Evolutionary conservation across 1,140 invertebrate species (phyloP).

Genomic region (Chelonus insularis): DNA sequence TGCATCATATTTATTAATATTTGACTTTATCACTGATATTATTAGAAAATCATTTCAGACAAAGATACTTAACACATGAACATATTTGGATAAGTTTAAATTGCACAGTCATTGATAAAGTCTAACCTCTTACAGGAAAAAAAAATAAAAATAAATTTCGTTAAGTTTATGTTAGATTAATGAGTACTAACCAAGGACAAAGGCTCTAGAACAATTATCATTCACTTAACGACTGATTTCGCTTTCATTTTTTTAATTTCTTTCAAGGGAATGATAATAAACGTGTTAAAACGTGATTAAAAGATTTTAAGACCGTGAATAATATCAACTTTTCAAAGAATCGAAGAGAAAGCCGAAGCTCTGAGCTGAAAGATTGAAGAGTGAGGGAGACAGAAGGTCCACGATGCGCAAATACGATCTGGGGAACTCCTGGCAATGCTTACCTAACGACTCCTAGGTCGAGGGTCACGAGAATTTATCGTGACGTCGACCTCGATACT

Average conservation of each 20-base stretch:
- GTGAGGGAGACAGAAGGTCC: not conserved
- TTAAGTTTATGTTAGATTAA: too few species aligned
- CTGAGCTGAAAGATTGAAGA: not conserved
- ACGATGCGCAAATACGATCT: slow-evolving; percentile 7
- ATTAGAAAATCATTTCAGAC: not conserved
- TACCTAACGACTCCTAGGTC: slow-evolving; percentile 34
- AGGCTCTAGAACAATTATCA: too few species aligned
- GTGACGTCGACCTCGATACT: slow-evolving; percentile 23
- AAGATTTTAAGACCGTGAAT: too few species aligned
- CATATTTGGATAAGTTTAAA: slow-evolving; percentile 30
- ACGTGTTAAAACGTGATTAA: not conserved
- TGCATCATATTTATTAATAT: not conserved
- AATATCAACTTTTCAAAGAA: not conserved
- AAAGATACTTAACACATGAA: not conserved
- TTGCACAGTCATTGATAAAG: slow-evolving; percentile 44
- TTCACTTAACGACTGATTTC: too few species aligned
- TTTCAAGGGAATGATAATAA: too few species aligned
- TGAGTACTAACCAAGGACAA: too few species aligned
- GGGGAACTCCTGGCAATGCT: slow-evolving; percentile 16
- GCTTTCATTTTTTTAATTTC: too few species aligned
- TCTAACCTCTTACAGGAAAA: slow-evolving; percentile 37
- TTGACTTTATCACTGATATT: not conserved
- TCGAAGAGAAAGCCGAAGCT: not conserved
- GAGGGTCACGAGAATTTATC: slow-evolving; percentile 25
- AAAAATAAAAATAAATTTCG: slow-evolving; percentile 14